Percentiles rank a stretch among this genome's conserved stretches.
phyloP scores from a whole-genome alignment of 92 coral and sea anemone genomes.

The Zoanthus solanderi region DNA sequence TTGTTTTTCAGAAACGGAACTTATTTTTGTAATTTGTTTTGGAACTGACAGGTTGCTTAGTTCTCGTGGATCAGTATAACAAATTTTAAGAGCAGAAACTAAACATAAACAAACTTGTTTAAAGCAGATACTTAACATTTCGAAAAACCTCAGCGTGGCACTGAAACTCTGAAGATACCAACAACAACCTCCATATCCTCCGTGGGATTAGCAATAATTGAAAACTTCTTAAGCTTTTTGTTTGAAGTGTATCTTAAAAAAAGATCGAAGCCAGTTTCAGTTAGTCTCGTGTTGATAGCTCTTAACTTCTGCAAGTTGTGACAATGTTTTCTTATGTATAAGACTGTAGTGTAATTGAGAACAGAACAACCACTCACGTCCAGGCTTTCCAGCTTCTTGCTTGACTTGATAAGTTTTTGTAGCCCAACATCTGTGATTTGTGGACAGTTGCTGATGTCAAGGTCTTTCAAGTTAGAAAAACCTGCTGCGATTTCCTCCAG shows the following conservation, averaged over 20 bases:
- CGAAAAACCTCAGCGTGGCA: not conserved
- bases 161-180: constrained; percentile 19
- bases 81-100: too few relatives aligned
- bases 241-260: constrained; percentile 14
- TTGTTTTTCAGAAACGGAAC: too few relatives aligned
- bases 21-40: too few relatives aligned
- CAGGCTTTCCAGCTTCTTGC: constrained; percentile 13
- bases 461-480: constrained; percentile 34
- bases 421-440: constrained; percentile 29
- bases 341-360: constrained; percentile 14
- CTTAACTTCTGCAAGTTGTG: constrained; percentile 30
- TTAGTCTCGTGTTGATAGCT: constrained; percentile 31
- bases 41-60: too few relatives aligned
- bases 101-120: too few relatives aligned
- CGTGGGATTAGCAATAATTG: constrained; percentile 38
- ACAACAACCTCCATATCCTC: constrained; percentile 27
- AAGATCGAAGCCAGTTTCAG: constrained; percentile 14
- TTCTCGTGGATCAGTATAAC: too few relatives aligned
- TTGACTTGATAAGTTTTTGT: constrained; percentile 5
- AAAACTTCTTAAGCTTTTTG: constrained; percentile 26
- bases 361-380: constrained; percentile 36
- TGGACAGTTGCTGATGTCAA: constrained; percentile 40
- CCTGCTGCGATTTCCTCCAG: constrained; percentile 23
- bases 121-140: too few relatives aligned
- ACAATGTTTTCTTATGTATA: constrained; percentile 16